Evolutionary conservation across 2,888 invertebrate genomes (phyloP), one percentile per base, ranked within the genome.

Genomic region (Drosophila leonis): DNA sequence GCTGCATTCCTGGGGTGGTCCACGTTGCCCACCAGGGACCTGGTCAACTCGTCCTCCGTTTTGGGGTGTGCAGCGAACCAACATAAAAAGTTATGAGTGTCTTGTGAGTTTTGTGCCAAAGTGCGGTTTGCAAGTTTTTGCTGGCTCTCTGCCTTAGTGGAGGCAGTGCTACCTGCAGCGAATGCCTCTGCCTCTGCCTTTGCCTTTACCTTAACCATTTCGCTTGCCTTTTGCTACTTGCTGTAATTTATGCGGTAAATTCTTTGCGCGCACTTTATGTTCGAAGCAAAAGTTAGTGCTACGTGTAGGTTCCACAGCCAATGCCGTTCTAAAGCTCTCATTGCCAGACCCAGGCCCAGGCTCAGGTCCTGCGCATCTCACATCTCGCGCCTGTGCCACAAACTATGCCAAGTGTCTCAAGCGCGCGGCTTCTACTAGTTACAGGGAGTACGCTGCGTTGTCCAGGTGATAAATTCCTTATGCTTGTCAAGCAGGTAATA

Each of bases 81-180:
- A 73, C 90, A 86, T 87, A 87, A 87, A 87, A 87, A 87, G 86
- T 87, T 90, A 87, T 87, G 86, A 87, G 86, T 87, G 86, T 90
- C 86, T 87, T 90, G 86, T 88, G 86, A 86, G 88, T 90, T 87
- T 88, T 90, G 88, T 88, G 88, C 81, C 90, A 88, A 90, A 90
- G 89, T 85, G 85, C 87, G 85, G 85, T 78, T 86, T 78, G 89
- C 78, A 86, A 88, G 82, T 88, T 86, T 79, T 72, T 71, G 59
- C 62, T 60, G 57, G 64, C 63, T 69, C 68, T 27, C 31, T 33
- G 33, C 41, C 51, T 48, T 29, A 39, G 51, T 33, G 27, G 42
- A 24, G 60, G 67, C 86, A 67, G 27, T 33, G 46, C 60, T 77
- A 80, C 77, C 86, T 82, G 82, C 83, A 72, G 68, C 64, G 54